Evolutionary conservation across 2,113 vertebrate species (phyloP).

Genomic region (Struthidea cinerea): DNA sequence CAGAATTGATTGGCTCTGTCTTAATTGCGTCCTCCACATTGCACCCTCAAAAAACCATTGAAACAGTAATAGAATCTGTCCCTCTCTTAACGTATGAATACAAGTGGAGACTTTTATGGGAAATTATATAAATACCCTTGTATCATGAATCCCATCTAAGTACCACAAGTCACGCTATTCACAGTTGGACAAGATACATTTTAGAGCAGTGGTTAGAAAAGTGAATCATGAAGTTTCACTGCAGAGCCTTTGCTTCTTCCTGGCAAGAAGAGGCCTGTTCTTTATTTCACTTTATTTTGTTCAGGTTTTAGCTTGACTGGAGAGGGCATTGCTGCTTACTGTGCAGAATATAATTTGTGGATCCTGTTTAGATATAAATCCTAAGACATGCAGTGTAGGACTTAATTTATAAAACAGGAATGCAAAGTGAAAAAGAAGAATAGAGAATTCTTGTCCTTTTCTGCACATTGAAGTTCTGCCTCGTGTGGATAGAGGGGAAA

Average conservation of each 20-base stretch:
- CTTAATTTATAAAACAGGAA: neutral
- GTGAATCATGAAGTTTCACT: neutral
- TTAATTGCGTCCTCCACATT: neutral
- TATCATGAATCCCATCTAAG: neutral
- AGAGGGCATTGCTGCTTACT: neutral
- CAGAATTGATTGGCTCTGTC: neutral
- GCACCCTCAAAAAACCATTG: neutral
- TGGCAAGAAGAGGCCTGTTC: neutral
- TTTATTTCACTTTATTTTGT: conserved; percentile 7
- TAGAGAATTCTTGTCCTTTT: neutral
- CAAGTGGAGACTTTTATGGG: neutral
- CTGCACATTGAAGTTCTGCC: neutral
- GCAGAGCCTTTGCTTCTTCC: neutral
- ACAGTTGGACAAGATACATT: neutral
- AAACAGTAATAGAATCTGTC: neutral
- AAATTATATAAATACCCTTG: neutral
- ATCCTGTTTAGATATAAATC: neutral
- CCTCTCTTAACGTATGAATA: neutral
- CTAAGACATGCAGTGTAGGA: neutral
- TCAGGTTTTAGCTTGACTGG: neutral
- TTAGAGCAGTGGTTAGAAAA: neutral
- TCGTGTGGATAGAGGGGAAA: neutral
- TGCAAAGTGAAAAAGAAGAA: neutral
- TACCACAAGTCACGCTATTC: neutral
- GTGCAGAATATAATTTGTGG: neutral